Conservation (phyloP, 1,140 invertebrate genomes). For the Popillia japonica region DNA sequence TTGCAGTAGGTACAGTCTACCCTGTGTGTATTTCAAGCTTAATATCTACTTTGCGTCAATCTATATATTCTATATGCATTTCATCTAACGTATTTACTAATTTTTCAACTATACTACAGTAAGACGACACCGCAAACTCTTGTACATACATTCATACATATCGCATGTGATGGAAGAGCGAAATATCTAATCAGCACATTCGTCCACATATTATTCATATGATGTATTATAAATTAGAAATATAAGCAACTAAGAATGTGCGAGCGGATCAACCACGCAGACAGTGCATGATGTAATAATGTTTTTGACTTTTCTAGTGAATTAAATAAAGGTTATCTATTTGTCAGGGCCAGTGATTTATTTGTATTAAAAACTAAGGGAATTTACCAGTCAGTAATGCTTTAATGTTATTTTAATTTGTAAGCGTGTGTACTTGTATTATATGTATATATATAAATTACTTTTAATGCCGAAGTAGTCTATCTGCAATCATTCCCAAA, state of each 20-base stretch:
- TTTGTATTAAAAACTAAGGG: conserved; percentile 13
- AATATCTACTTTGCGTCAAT: no score
- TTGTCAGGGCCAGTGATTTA: conserved; percentile 17
- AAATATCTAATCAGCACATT: neutral
- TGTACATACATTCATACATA: no score
- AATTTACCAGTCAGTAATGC: neutral
- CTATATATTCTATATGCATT: no score
- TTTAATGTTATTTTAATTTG: neutral
- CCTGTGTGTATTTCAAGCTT: no score
- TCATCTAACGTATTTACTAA: no score
- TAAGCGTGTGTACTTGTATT: neutral
- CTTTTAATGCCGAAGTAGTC: no score
- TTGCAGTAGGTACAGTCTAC: no score
- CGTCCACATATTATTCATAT: conserved; percentile 6
- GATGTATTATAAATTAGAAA: neutral
- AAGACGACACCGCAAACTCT: no score
- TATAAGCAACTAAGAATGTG: neutral
- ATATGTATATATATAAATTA: neutral
- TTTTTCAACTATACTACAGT: no score
- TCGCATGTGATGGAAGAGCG: no score
- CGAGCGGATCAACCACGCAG: neutral
- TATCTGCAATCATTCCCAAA: no score
- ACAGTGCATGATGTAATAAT: neutral
- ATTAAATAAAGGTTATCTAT: conserved; percentile 28
- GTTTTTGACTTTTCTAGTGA: conserved; percentile 24